A percentile compares a stretch with the other conserved stretches of the same genome.
Evolutionary conservation across 2,797 vertebrate species (phyloP).

Genomic region (Masticophis lateralis): DNA sequence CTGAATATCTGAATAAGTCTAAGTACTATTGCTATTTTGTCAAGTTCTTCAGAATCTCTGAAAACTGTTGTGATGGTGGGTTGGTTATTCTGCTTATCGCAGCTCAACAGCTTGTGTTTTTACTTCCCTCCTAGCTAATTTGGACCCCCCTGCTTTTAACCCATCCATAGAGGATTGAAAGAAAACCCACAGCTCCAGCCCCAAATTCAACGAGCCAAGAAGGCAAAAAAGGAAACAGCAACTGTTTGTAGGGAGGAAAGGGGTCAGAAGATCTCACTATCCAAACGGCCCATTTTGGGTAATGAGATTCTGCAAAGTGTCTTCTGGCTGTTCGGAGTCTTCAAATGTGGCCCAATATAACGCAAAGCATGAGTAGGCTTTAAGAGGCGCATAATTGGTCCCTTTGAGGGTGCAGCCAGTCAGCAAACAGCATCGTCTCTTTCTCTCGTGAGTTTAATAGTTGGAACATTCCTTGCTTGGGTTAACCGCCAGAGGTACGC

Average conservation of each 20-base stretch:
- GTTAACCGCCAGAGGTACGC: neutral
- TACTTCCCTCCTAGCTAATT: neutral
- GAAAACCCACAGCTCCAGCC: neutral
- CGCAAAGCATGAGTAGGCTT: neutral
- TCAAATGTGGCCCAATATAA: conserved; percentile 7
- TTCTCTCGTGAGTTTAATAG: neutral
- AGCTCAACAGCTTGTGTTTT: neutral
- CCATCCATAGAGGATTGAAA: neutral
- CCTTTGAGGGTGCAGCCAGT: conserved; percentile 1
- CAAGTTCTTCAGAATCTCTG: conserved; percentile 2
- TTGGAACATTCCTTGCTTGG: neutral
- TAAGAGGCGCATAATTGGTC: conserved; percentile 25
- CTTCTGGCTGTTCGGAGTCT: neutral
- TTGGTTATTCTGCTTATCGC: neutral
- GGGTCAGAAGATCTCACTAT: neutral
- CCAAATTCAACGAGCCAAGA: neutral
- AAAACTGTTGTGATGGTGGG: neutral
- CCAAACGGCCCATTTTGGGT: neutral
- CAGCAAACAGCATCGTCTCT: neutral
- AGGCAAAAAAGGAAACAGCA: neutral
- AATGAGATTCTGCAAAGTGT: conserved; percentile 11
- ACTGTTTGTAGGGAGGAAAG: neutral
- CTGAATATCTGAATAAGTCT: neutral
- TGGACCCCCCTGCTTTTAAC: neutral
- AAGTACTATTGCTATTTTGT: neutral